These are phyloP conservation scores for Hypomecis punctinalis DNA, from an alignment of 2,888 invertebrate species.

Conservation along the genomic window DNA sequence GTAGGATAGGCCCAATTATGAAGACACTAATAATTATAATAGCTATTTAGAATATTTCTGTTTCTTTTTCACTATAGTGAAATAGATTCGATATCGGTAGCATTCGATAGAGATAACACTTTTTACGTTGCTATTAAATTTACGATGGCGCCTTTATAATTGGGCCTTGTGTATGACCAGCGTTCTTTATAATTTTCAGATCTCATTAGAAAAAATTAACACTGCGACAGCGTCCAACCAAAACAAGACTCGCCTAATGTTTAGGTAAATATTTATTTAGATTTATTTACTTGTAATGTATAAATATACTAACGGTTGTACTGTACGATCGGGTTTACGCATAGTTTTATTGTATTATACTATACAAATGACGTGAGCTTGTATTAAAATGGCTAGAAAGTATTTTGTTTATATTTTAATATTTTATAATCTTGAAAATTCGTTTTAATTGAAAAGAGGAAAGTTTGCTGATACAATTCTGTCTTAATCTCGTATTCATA, in stretches of 20 bases:
- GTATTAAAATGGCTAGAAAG: neutral
- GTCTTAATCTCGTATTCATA: no score
- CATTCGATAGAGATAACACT: no score
- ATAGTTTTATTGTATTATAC: slow-evolving; percentile 10
- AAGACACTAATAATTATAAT: no score
- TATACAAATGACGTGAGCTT: slow-evolving; percentile 13
- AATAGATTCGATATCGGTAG: no score
- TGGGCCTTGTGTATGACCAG: neutral
- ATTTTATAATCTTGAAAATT: no score
- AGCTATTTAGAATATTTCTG: no score
- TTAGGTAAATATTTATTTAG: slow-evolving; percentile 28
- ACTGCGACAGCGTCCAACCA: slow-evolving; percentile 64
- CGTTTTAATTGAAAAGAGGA: no score
- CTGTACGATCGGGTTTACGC: slow-evolving; percentile 7
- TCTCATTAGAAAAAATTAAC: slow-evolving; percentile 50
- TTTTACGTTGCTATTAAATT: no score
- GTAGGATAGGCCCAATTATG: no score
- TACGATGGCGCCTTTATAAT: no score
- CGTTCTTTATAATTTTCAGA: slow-evolving; percentile 53
- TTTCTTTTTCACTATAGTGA: no score
- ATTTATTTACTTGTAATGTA: slow-evolving; percentile 15
- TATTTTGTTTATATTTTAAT: neutral
- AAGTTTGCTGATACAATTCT: no score
- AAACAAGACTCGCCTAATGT: slow-evolving; percentile 66
- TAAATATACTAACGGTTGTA: slow-evolving; percentile 8